Conservation (phyloP, 2,113 vertebrate species). For the Eupsittula cactorum region DNA sequence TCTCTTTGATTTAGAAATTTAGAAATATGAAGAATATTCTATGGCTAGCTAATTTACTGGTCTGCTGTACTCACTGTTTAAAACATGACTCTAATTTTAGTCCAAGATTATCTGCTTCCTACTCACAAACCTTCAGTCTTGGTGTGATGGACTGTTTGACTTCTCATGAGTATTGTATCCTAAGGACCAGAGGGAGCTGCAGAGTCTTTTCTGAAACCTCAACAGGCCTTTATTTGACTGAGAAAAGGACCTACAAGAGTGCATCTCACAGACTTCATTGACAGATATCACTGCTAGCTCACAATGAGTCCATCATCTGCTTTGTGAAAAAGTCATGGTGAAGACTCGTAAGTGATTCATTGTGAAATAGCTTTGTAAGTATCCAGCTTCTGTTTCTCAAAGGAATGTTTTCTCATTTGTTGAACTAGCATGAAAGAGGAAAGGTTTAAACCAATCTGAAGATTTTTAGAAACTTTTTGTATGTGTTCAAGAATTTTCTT, state of each 20-base stretch:
- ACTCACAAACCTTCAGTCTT: neutral
- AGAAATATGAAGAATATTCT: neutral
- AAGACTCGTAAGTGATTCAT: neutral
- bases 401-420: neutral
- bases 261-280: neutral
- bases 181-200: neutral
- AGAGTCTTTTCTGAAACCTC: neutral
- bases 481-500: neutral
- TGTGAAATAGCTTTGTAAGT: neutral
- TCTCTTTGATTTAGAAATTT: neutral
- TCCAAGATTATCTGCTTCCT: neutral
- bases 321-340: neutral
- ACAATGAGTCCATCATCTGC: neutral
- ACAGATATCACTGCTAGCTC: neutral
- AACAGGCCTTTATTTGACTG: neutral
- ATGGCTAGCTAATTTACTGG: neutral
- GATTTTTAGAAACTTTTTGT: neutral
- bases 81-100: neutral
- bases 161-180: neutral
- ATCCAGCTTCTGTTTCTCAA: neutral
- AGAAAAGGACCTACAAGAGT: neutral
- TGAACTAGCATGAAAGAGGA: neutral
- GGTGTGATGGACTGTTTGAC: neutral
- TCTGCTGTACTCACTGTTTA: neutral
- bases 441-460: neutral